Conservation (phyloP, 1,140 invertebrate genomes). For the Tetramorium simillimum region DNA sequence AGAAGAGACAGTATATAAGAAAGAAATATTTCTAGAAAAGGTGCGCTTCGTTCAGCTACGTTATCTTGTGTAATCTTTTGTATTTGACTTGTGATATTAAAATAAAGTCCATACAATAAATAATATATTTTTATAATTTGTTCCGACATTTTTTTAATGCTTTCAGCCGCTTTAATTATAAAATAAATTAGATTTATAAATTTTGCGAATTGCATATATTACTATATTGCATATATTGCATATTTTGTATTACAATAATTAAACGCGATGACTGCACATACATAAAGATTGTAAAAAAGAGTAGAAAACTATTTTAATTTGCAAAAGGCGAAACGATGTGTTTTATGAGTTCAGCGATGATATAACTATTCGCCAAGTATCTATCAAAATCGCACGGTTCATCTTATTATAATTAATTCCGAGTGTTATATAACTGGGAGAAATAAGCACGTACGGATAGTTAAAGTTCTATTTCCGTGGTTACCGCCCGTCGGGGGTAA, state of each 20-base stretch:
- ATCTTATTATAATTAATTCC: constrained; percentile 49
- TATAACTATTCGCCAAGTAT: background rate
- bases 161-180: background rate
- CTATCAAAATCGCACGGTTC: constrained; percentile 18
- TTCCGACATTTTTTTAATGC: background rate
- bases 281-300: background rate
- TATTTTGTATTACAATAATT: background rate
- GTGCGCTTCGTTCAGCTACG: background rate
- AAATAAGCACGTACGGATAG: constrained; percentile 71
- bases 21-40: constrained; percentile 10
- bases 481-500: constrained; percentile 58
- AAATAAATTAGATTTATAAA: constrained; percentile 1
- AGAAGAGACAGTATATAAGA: background rate
- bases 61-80: background rate
- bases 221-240: no score
- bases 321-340: background rate
- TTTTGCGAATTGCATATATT: background rate
- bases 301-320: background rate
- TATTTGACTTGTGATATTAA: background rate
- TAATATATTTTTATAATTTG: background rate
- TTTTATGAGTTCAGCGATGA: background rate
- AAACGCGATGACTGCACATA: background rate
- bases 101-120: background rate
- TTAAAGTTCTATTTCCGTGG: constrained; percentile 71
- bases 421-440: background rate